These are phyloP conservation scores for Sarcophaga peregrina DNA, from an alignment of 1,140 invertebrate species.

Conservation along the genomic window DNA sequence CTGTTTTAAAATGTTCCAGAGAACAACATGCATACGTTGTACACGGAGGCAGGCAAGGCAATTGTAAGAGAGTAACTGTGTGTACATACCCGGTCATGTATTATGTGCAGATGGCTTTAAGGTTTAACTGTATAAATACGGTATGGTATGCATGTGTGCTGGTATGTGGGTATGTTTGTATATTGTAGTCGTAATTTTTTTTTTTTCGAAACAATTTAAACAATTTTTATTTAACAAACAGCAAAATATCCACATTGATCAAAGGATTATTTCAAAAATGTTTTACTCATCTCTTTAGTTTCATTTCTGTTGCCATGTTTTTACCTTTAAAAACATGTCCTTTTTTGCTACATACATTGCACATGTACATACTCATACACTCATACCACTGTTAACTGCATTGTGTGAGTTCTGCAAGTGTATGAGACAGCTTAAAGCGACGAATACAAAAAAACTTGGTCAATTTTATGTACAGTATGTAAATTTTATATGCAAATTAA, in stretches of 20 bases:
- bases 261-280: conserved; percentile 25
- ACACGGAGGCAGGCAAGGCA: too few relatives aligned
- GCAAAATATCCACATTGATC: conserved; percentile 25
- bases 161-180: neutral
- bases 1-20: too few relatives aligned
- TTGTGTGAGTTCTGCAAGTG: neutral
- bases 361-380: neutral
- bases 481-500: conserved; percentile 16
- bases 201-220: conserved; percentile 9
- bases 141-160: neutral
- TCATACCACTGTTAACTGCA: neutral
- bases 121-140: neutral
- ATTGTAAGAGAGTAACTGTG: neutral
- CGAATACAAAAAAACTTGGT: neutral
- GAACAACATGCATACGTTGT: too few relatives aligned
- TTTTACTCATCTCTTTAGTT: neutral
- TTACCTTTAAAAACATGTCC: conserved; percentile 19
- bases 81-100: conserved; percentile 6
- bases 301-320: conserved; percentile 11
- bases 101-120: neutral
- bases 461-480: conserved; percentile 17
- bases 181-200: neutral
- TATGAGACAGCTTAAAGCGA: neutral
- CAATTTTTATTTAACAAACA: conserved; percentile 10
- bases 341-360: neutral